phyloP scores from a whole-genome alignment of 2,113 vertebrate genomes.

The Smithornis capensis region DNA sequence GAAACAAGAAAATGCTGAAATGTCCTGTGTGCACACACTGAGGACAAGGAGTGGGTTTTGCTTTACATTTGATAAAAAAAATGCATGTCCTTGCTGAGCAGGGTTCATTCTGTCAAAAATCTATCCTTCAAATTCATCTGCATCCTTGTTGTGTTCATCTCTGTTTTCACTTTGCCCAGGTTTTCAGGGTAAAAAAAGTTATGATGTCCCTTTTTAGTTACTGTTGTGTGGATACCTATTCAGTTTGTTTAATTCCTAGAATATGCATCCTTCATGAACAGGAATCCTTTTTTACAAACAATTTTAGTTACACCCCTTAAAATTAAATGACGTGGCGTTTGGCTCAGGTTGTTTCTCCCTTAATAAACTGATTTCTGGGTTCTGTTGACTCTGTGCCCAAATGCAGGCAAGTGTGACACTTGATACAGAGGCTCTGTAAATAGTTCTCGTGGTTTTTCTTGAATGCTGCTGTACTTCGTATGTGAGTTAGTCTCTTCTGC shows the following conservation, averaged over 20 bases:
- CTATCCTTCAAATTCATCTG: neutral
- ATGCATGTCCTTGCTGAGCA: neutral
- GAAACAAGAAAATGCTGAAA: neutral
- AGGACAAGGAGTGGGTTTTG: neutral
- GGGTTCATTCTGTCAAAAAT: neutral
- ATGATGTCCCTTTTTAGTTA: neutral
- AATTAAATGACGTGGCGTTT: neutral
- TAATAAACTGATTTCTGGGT: neutral
- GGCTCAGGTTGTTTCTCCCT: neutral
- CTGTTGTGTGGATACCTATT: neutral
- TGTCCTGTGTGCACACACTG: neutral
- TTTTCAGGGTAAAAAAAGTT: neutral
- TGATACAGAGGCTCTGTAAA: neutral
- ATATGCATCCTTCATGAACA: neutral
- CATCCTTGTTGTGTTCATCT: neutral
- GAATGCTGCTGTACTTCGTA: fast-evolving
- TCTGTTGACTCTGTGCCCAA: neutral
- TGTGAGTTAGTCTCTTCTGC: neutral
- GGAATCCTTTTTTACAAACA: neutral
- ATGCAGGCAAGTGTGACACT: neutral
- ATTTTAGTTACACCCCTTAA: neutral
- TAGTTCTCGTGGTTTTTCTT: neutral
- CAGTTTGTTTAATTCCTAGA: neutral
- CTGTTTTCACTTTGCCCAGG: neutral
- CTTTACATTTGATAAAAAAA: neutral